Evolutionary conservation across 2,888 invertebrate genomes (phyloP).

Genomic region (Laothoe populi): DNA sequence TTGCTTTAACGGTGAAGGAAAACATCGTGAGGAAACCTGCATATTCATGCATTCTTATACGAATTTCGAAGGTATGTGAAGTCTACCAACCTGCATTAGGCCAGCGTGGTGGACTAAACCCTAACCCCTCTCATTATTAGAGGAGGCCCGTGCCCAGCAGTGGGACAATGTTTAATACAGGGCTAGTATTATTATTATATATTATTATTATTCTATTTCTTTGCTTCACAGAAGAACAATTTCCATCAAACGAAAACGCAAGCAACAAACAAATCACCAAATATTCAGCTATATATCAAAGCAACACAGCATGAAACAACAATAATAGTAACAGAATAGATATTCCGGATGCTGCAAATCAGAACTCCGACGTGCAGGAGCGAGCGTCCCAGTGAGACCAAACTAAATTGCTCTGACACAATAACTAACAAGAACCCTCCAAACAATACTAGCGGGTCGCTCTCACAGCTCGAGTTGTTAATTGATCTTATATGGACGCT

Average conservation of each 20-base stretch:
- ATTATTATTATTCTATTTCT: too few relatives aligned
- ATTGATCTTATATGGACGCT: constrained; percentile 53
- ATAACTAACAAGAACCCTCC: constrained; percentile 38
- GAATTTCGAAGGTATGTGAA: too few relatives aligned
- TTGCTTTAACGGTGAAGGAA: too few relatives aligned
- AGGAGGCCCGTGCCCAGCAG: too few relatives aligned
- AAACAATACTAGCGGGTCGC: constrained; percentile 32
- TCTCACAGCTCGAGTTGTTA: constrained; percentile 41
- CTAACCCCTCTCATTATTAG: too few relatives aligned
- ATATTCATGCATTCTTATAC: too few relatives aligned
- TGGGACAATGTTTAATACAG: too few relatives aligned
- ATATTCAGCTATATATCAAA: background rate
- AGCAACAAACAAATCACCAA: background rate
- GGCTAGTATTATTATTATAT: too few relatives aligned
- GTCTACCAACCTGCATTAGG: too few relatives aligned
- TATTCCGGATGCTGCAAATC: constrained; percentile 28
- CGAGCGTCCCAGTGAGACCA: constrained; percentile 34
- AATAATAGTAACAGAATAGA: constrained; percentile 23
- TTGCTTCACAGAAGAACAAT: too few relatives aligned
- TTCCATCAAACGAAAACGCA: background rate
- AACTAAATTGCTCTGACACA: constrained; percentile 39
- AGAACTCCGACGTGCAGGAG: constrained; percentile 31
- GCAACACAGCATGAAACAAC: constrained; percentile 17
- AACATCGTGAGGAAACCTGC: too few relatives aligned
- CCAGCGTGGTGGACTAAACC: too few relatives aligned